Evolutionary conservation across 2,888 invertebrate genomes (phyloP).

Genomic region (Gymnosoma rotundatum): DNA sequence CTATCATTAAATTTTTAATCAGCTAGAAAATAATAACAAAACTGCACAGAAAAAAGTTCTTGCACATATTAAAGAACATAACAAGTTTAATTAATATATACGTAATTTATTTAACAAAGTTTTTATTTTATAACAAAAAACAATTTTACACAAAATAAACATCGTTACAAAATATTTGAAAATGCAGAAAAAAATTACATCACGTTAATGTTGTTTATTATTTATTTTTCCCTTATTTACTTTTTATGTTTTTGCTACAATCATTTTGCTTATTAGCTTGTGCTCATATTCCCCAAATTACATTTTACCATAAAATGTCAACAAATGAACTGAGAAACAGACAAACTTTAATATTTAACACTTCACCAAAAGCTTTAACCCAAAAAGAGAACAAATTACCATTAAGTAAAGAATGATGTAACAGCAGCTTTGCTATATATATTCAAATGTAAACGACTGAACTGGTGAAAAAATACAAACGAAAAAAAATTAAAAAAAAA

Average conservation of each 20-base stretch:
- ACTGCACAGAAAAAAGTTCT: too few species aligned
- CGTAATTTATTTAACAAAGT: too few species aligned
- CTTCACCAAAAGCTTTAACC: slow-evolving; percentile 21
- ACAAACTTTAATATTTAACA: slow-evolving; percentile 16
- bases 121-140: too few species aligned
- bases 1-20: too few species aligned
- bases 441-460: neutral
- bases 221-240: slow-evolving; percentile 12
- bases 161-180: neutral
- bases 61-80: too few species aligned
- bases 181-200: neutral
- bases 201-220: slow-evolving; percentile 44
- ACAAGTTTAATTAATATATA: too few species aligned
- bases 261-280: slow-evolving; percentile 14
- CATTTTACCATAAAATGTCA: slow-evolving; percentile 24
- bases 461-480: neutral
- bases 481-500: neutral
- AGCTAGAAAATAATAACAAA: too few species aligned
- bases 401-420: slow-evolving; percentile 23
- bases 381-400: slow-evolving; percentile 31
- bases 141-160: too few species aligned
- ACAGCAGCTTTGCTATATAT: slow-evolving; percentile 6
- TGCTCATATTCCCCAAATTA: slow-evolving; percentile 27
- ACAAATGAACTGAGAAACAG: slow-evolving; percentile 2
- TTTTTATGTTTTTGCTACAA: neutral